phyloP scores from a whole-genome alignment of 2,888 invertebrate genomes.

The Lycophotia porphyrea region DNA sequence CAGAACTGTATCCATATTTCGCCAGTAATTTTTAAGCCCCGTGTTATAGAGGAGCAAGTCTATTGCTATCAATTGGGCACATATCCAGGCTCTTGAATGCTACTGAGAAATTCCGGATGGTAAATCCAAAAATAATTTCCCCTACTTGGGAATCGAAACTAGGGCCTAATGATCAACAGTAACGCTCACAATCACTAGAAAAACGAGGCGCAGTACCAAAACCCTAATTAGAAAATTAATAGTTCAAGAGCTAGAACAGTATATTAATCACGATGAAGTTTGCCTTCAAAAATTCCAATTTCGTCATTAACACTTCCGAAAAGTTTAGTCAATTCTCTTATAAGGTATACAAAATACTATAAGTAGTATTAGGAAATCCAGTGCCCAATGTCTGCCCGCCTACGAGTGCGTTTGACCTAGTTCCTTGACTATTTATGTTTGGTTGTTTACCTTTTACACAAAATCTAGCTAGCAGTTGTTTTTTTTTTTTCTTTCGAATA shows the following conservation, averaged over 20 bases:
- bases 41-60: not conserved
- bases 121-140: not conserved
- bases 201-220: not conserved
- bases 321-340: not conserved
- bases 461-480: not conserved
- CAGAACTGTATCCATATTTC: not conserved
- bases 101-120: not conserved
- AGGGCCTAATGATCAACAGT: not conserved
- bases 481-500: slow-evolving; percentile 13
- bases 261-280: not conserved
- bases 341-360: slow-evolving; percentile 21
- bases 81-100: not conserved
- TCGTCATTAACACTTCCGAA: not conserved
- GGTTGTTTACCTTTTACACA: slow-evolving; percentile 21
- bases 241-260: not conserved
- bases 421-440: slow-evolving; percentile 7
- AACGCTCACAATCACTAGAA: not conserved
- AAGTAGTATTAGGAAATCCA: not conserved
- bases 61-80: not conserved
- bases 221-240: not conserved
- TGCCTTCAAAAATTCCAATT: slow-evolving; percentile 13
- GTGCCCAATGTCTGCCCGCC: slow-evolving; percentile 20
- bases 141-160: not conserved
- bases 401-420: slow-evolving; percentile 32
- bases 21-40: not conserved